Evolutionary conservation across 2,113 vertebrate species (phyloP).

Genomic region (Ginglymostoma cirratum): DNA sequence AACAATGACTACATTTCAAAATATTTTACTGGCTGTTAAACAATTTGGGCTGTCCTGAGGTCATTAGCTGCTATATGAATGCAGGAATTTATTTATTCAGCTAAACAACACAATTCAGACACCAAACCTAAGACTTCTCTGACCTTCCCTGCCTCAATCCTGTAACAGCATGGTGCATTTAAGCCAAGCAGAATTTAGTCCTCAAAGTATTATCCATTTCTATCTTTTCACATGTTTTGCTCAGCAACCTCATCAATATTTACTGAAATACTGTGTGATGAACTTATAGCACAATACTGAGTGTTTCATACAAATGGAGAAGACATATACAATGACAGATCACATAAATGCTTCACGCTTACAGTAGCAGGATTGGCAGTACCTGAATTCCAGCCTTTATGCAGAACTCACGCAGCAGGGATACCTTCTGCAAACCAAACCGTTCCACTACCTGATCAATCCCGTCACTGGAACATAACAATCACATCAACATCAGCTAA

Average conservation of each 20-base stretch:
- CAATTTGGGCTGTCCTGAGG: not conserved
- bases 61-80: not conserved
- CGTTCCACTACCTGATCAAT: constrained; percentile 61
- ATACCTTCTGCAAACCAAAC: constrained; percentile 63
- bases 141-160: not conserved
- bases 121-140: not conserved
- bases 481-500: not conserved
- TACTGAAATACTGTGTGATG: not conserved
- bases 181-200: not conserved
- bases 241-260: not conserved
- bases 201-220: not conserved
- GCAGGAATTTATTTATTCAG: not conserved
- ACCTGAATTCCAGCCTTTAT: constrained; percentile 72
- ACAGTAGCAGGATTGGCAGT: not conserved
- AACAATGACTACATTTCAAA: not conserved
- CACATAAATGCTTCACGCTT: too few species aligned
- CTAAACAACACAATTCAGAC: not conserved
- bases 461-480: constrained; percentile 52
- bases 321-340: not conserved
- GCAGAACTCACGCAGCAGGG: constrained; percentile 68
- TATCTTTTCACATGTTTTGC: not conserved
- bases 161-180: not conserved
- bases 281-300: not conserved
- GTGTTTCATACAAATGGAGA: not conserved
- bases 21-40: not conserved